These are phyloP conservation scores for Cosmia pyralina DNA, from an alignment of 2,888 invertebrate species.

Conservation along the genomic window DNA sequence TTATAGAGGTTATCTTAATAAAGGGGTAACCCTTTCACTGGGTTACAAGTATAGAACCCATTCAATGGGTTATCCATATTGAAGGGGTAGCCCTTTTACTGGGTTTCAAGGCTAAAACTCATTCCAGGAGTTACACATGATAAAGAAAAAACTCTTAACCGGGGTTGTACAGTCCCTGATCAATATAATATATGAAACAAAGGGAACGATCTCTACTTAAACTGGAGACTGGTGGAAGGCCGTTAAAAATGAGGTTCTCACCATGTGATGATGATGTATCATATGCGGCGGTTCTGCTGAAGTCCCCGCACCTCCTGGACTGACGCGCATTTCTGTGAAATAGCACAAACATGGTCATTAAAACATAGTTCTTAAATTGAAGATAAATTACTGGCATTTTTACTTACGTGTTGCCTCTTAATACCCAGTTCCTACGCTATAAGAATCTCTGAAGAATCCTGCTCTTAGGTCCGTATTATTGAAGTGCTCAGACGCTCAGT, in stretches of 20 bases:
- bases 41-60: too few relatives aligned
- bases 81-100: too few relatives aligned
- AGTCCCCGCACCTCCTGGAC: slow-evolving; percentile 80
- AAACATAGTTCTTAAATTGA: background rate
- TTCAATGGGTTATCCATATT: too few relatives aligned
- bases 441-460: background rate
- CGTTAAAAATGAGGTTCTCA: slow-evolving; percentile 24
- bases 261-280: slow-evolving; percentile 74
- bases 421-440: background rate
- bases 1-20: too few relatives aligned
- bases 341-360: slow-evolving; percentile 22
- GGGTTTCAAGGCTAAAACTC: too few relatives aligned
- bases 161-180: too few relatives aligned
- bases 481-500: background rate
- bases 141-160: too few relatives aligned
- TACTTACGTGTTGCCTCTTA: slow-evolving; percentile 9
- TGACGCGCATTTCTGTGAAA: slow-evolving; percentile 67
- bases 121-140: too few relatives aligned
- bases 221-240: background rate
- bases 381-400: background rate
- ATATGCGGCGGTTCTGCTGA: slow-evolving; percentile 78
- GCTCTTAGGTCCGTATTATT: background rate
- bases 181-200: too few relatives aligned
- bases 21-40: too few relatives aligned
- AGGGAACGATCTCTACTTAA: too few relatives aligned